phyloP scores from a whole-genome alignment of 2,113 vertebrate species.

The Apteryx owenii region DNA sequence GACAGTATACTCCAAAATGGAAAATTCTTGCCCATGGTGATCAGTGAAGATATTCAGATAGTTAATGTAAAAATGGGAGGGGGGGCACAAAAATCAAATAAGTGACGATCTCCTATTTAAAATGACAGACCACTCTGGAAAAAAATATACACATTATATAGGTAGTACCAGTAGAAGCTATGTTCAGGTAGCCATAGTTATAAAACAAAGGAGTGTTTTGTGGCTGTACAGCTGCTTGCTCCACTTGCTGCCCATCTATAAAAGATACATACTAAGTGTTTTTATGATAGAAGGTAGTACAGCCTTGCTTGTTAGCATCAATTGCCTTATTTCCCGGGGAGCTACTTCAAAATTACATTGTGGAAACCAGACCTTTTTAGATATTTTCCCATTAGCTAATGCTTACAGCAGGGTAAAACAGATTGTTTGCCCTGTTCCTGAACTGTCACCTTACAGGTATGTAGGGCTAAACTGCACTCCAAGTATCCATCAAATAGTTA shows the following conservation, averaged over 20 bases:
- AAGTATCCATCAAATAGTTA: not conserved
- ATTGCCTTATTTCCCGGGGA: not conserved
- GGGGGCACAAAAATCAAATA: not conserved
- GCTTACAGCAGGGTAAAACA: not conserved
- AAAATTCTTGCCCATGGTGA: not conserved
- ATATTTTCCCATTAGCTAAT: not conserved
- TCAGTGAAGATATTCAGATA: not conserved
- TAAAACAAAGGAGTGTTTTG: not conserved
- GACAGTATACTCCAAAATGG: not conserved
- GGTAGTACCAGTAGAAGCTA: too few species aligned
- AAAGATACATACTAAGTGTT: not conserved
- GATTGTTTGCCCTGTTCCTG: not conserved
- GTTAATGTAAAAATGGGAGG: not conserved
- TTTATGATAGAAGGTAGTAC: not conserved
- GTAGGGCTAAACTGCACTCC: not conserved
- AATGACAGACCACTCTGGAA: not conserved
- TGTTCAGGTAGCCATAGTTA: not conserved
- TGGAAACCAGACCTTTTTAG: not conserved
- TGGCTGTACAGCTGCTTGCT: not conserved
- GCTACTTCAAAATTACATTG: not conserved
- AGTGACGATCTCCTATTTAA: not conserved
- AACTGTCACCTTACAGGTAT: too few species aligned
- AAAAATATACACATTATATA: too few species aligned
- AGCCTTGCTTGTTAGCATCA: not conserved
- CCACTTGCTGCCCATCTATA: not conserved